Percentiles rank a stretch among this genome's conserved stretches.
These are phyloP conservation scores for Orchestia grillus DNA, from an alignment of 1,140 invertebrate genomes.

Conservation along the genomic window DNA sequence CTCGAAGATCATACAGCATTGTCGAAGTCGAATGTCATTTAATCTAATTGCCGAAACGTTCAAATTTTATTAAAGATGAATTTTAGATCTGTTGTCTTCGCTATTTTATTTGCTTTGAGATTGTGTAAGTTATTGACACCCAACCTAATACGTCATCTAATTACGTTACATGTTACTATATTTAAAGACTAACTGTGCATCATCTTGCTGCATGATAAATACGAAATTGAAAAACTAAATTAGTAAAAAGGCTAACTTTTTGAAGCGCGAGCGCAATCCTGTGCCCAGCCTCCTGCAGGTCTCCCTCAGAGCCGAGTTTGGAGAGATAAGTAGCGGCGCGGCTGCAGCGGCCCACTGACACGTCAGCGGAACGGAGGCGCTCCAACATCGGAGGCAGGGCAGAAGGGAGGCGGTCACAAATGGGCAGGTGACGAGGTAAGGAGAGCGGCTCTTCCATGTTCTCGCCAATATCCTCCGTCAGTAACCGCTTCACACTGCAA, in stretches of 20 bases:
- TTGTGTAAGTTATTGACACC: no score
- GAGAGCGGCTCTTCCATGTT: constrained; percentile 76
- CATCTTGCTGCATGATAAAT: background rate
- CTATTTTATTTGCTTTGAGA: no score
- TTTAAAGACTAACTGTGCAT: no score
- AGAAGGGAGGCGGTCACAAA: constrained; percentile 74
- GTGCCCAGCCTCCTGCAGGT: constrained; percentile 82
- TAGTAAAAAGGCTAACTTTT: constrained; percentile 72
- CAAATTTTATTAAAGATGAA: no score
- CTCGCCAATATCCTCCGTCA: constrained; percentile 77
- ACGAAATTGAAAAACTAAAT: background rate
- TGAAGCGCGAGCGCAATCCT: constrained; percentile 80
- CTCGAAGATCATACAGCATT: no score
- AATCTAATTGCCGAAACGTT: no score
- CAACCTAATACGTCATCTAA: no score
- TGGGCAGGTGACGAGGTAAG: constrained; percentile 82
- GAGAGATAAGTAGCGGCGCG: constrained; percentile 74
- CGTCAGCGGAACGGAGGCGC: constrained; percentile 8
- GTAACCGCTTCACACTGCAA: constrained; percentile 71
- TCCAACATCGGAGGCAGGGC: constrained; percentile 8
- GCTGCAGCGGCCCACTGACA: constrained; percentile 58
- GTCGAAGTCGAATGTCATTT: no score
- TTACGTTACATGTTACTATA: no score
- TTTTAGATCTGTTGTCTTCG: no score
- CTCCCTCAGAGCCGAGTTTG: constrained; percentile 74